Percentiles rank a stretch among this genome's conserved stretches.
These are phyloP conservation scores for Tupiocoris notatus DNA, from an alignment of 2,888 invertebrate genomes.

Conservation along the genomic window DNA sequence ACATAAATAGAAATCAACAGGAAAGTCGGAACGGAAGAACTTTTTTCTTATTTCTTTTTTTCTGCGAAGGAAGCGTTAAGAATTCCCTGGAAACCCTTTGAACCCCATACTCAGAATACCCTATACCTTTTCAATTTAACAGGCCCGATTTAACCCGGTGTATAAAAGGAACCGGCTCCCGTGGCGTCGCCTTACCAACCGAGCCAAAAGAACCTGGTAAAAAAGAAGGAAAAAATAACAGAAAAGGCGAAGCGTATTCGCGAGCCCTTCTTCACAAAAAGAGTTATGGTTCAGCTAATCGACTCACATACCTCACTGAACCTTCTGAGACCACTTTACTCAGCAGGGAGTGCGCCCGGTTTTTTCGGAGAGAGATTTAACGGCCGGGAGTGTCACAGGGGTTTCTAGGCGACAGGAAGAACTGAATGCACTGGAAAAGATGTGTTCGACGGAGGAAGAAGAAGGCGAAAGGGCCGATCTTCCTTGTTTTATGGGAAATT, in stretches of 20 bases:
- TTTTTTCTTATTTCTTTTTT: too few species aligned
- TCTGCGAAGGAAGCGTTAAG: constrained; percentile 14
- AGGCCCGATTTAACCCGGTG: constrained; percentile 37
- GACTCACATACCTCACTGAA: constrained; percentile 37
- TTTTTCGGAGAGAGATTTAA: constrained; percentile 10
- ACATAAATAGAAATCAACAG: too few species aligned
- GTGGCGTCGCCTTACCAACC: neutral
- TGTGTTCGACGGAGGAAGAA: neutral
- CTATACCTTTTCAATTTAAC: constrained; percentile 37
- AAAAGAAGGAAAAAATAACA: neutral
- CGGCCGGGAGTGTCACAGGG: constrained; percentile 1
- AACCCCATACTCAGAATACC: constrained; percentile 14
- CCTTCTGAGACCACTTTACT: constrained; percentile 27
- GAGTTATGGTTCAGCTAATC: constrained; percentile 34
- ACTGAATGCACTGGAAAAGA: too few species aligned
- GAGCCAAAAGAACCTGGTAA: neutral
- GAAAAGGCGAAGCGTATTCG: constrained; percentile 19
- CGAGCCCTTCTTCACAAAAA: constrained; percentile 17
- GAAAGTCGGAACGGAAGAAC: too few species aligned
- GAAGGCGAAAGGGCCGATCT: constrained; percentile 1
- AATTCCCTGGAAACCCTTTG: constrained; percentile 15
- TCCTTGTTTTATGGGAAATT: constrained; percentile 16
- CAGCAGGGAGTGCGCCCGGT: neutral
- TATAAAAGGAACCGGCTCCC: constrained; percentile 20
- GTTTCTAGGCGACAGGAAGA: neutral